phyloP scores from a whole-genome alignment of 1,140 invertebrate species.

The Trichonephila clavata region DNA sequence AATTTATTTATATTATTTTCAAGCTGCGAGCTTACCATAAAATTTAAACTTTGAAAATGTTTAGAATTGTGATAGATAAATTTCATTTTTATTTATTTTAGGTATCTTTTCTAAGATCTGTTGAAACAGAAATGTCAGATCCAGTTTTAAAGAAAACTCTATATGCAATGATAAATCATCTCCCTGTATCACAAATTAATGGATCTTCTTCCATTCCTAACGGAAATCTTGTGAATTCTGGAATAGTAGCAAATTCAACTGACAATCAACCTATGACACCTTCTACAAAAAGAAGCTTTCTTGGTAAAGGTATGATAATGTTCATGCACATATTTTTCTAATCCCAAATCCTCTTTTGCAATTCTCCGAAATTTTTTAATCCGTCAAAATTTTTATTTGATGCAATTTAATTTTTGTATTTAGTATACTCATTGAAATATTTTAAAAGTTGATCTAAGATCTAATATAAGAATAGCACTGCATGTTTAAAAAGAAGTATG shows the following conservation, averaged over 20 bases:
- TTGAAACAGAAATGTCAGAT: constrained; percentile 79
- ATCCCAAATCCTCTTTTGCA: neutral
- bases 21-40: too few species aligned
- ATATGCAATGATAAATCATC: constrained; percentile 79
- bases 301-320: constrained; percentile 71
- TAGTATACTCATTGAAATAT: too few species aligned
- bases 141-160: constrained; percentile 80
- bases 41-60: too few species aligned
- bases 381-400: too few species aligned
- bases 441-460: too few species aligned
- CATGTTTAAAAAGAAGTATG: too few species aligned
- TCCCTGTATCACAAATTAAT: constrained; percentile 77
- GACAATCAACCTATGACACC: constrained; percentile 75
- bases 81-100: constrained; percentile 77
- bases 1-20: too few species aligned
- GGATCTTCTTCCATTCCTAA: constrained; percentile 31
- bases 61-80: too few species aligned
- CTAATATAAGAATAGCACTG: too few species aligned
- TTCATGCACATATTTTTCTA: too few species aligned
- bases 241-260: constrained; percentile 1
- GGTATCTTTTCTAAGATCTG: constrained; percentile 82
- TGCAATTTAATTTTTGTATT: too few species aligned
- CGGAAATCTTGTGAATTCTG: constrained; percentile 1
- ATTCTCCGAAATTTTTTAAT: too few species aligned
- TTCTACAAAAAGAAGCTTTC: constrained; percentile 64